phyloP scores from a whole-genome alignment of 2,797 vertebrate species.

The Fistularia tabacaria region DNA sequence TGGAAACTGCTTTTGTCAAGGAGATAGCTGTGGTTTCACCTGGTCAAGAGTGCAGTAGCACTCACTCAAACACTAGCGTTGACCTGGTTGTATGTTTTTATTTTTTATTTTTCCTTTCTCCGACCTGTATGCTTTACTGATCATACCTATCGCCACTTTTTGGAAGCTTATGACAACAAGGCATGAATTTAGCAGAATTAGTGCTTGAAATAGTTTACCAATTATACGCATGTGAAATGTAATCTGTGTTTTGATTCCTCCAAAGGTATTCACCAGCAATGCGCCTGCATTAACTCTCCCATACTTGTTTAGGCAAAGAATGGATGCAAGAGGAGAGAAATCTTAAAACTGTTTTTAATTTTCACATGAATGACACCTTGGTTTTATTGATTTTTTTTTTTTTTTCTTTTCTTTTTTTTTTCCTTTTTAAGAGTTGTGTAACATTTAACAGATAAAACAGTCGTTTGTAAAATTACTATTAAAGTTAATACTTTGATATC shows the following conservation, averaged over 20 bases:
- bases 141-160: slow-evolving; percentile 41
- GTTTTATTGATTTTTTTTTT: slow-evolving; percentile 24
- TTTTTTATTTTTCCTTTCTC: slow-evolving; percentile 23
- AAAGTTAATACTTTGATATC: slow-evolving; percentile 72
- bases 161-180: slow-evolving; percentile 45
- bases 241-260: slow-evolving; percentile 73
- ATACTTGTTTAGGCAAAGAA: slow-evolving; percentile 55
- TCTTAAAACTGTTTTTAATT: slow-evolving; percentile 48
- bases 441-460: slow-evolving; percentile 68
- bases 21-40: slow-evolving; percentile 43
- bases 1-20: slow-evolving; percentile 2
- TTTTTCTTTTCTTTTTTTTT: slow-evolving; percentile 2
- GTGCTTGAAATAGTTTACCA: slow-evolving; percentile 63
- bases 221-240: slow-evolving; percentile 71
- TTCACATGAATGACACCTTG: slow-evolving; percentile 43
- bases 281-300: slow-evolving; percentile 75
- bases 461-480: slow-evolving; percentile 59
- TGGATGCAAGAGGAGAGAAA: slow-evolving; percentile 70
- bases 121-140: slow-evolving; percentile 37
- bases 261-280: slow-evolving; percentile 81
- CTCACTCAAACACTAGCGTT: slow-evolving; percentile 39
- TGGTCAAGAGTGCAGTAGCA: slow-evolving; percentile 46
- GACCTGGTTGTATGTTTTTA: slow-evolving; percentile 37
- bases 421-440: slow-evolving; percentile 49
- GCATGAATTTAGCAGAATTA: slow-evolving; percentile 71